phyloP scores from a whole-genome alignment of 2,888 invertebrate genomes.

The Ganaspis brasiliensis region DNA sequence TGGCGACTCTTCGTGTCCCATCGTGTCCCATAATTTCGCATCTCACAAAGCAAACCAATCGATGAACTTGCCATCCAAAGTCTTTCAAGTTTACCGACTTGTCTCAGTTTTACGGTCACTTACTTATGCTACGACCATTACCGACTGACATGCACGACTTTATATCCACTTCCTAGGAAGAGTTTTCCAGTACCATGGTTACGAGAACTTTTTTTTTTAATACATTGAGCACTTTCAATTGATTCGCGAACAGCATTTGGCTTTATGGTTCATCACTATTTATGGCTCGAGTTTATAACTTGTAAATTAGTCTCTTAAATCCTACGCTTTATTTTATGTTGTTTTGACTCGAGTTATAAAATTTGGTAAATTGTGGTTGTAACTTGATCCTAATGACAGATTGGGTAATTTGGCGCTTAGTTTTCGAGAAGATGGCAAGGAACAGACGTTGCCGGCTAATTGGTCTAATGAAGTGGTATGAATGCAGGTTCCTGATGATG shows the following conservation, averaged over 20 bases:
- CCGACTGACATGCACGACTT: conserved; percentile 1
- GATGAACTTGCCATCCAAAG: conserved; percentile 7
- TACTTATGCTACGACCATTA: conserved; percentile 13
- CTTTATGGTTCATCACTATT: conserved; percentile 6
- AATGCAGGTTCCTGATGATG: conserved; percentile 22
- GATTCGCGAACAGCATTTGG: not conserved
- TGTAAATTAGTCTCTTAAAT: not conserved
- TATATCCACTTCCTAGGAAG: conserved; percentile 22
- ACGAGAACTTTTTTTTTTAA: conserved; percentile 1
- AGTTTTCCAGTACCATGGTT: not conserved
- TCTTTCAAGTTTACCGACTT: conserved; percentile 22
- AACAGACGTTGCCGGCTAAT: conserved; percentile 2
- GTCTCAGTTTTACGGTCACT: conserved; percentile 27
- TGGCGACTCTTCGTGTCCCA: conserved; percentile 48
- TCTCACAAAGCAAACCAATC: conserved; percentile 29
- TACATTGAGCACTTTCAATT: not conserved
- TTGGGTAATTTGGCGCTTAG: not conserved
- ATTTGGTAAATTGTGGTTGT: too few species aligned
- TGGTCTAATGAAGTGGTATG: conserved; percentile 11
- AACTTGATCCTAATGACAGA: too few species aligned
- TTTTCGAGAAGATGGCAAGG: not conserved
- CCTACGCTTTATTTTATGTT: too few species aligned
- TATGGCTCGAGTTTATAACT: not conserved
- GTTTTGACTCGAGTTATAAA: too few species aligned
- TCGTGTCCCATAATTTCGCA: conserved; percentile 50